Evolutionary conservation across 1,140 invertebrate genomes (phyloP), one percentile per base, ranked within the genome.

Genomic region (Bombus ignitus): DNA sequence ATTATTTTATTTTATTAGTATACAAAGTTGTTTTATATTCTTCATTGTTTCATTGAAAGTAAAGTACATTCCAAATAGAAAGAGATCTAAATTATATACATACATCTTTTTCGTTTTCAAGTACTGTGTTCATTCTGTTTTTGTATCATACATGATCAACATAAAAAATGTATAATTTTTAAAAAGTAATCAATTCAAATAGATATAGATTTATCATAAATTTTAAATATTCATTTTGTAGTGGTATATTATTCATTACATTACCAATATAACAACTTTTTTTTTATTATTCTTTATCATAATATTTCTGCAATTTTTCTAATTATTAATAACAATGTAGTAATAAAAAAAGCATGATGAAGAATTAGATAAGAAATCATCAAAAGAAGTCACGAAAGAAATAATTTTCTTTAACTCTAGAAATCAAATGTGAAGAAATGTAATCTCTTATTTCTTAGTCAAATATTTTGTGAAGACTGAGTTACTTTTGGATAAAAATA

Each of bases 381-480:
- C 22, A 22, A 44, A 4, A 44, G 22, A 66, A 74, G 35, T 25
- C 42, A 53, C 12, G 8, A 35, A 4, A 44, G 22, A 66, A 75
- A 42, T 25, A 47, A 53, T 68, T 68, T 39, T 68, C 35, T 65
- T 76, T 8, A 18, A 53, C 57, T 53, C 57, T 6, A 32, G 44
- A 39, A 83, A 35, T 75, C 2, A 74, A 47, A 74, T 65, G 42
- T 39, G 3, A 53, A 77, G 10, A 70, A 57, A 72, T 32, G 13
- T 53, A 83, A 59, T 77, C 22, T 76, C 3, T 39, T 32, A 57
- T 37, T 76, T 68, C 1, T 42, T 42, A 68, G n/a, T 70, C 25
- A 77, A 77, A 78, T 77, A 78, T 84, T 13, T 78, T 44, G 32
- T 47, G 59, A 85, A 80, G 76, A 85, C 53, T 85, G 83, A 85